phyloP scores from a whole-genome alignment of 2,113 vertebrate species.

The Zootoca vivipara region DNA sequence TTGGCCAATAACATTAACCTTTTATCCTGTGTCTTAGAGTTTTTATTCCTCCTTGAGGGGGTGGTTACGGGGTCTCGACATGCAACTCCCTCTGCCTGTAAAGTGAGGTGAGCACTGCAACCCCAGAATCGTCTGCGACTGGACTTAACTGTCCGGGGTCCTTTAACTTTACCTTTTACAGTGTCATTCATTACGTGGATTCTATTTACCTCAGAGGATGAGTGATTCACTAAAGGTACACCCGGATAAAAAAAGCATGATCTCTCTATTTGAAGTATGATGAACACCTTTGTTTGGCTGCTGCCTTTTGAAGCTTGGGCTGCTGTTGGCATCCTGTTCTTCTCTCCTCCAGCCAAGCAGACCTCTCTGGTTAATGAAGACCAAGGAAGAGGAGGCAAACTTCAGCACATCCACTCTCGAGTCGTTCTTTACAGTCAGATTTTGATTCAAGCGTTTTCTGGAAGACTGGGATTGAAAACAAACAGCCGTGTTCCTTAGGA shows the following conservation, averaged over 20 bases:
- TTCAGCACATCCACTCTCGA: background rate
- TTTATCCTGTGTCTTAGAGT: too few relatives aligned
- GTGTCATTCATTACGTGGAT: background rate
- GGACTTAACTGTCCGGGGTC: too few relatives aligned
- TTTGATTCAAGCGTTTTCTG: slow-evolving; percentile 59
- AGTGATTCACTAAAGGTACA: slow-evolving; percentile 36
- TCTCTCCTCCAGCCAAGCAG: slow-evolving; percentile 17
- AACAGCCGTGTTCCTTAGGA: slow-evolving; percentile 37
- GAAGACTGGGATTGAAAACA: slow-evolving; percentile 46
- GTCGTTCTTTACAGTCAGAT: slow-evolving; percentile 45
- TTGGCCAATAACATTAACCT: too few relatives aligned
- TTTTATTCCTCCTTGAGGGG: too few relatives aligned
- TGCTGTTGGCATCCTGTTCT: slow-evolving; percentile 42
- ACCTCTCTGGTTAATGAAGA: slow-evolving; percentile 13
- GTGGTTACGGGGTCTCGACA: too few relatives aligned
- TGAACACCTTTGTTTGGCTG: slow-evolving; percentile 39
- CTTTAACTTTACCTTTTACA: background rate
- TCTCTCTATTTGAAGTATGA: slow-evolving; percentile 22
- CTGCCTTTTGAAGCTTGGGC: slow-evolving; percentile 43
- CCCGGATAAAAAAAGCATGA: background rate
- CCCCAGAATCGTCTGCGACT: too few relatives aligned
- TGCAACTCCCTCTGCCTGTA: too few relatives aligned
- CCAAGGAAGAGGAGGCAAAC: slow-evolving; percentile 8
- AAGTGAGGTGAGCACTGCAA: too few relatives aligned
- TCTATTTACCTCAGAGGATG: background rate